phyloP scores from a whole-genome alignment of 2,113 vertebrate species.

The Brachyhypopomus gauderio region DNA sequence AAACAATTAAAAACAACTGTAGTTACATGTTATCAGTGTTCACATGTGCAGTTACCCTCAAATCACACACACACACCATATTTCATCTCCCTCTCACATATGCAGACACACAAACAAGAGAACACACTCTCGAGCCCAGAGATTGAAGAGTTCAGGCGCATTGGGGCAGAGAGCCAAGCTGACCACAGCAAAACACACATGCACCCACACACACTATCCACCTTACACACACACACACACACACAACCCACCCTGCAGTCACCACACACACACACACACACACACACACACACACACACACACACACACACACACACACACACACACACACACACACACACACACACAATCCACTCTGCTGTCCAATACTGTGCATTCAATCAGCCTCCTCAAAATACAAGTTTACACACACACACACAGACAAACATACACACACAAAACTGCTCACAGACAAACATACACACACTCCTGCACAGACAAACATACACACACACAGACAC shows the following conservation, averaged over 20 bases:
- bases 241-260: neutral
- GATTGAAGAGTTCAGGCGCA: neutral
- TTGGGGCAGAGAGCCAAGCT: slow-evolving; percentile 36
- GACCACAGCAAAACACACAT: slow-evolving; percentile 38
- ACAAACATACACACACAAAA: slow-evolving; percentile 1
- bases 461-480: slow-evolving; percentile 2
- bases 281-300: neutral
- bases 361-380: neutral
- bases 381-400: neutral
- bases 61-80: too few species aligned
- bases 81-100: neutral
- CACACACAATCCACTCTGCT: neutral
- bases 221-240: too few species aligned
- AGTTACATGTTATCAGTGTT: too few species aligned
- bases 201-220: neutral
- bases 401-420: neutral
- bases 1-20: too few species aligned
- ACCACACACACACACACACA: slow-evolving; percentile 2
- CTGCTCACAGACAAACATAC: neutral
- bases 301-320: neutral
- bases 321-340: slow-evolving; percentile 13
- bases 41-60: too few species aligned
- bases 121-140: too few species aligned
- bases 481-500: neutral
- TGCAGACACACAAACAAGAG: neutral